A percentile compares a stretch with the other conserved stretches of the same genome.
Conservation (phyloP, 92 coral and sea anemone genomes). For the Meandrina meandrites region DNA sequence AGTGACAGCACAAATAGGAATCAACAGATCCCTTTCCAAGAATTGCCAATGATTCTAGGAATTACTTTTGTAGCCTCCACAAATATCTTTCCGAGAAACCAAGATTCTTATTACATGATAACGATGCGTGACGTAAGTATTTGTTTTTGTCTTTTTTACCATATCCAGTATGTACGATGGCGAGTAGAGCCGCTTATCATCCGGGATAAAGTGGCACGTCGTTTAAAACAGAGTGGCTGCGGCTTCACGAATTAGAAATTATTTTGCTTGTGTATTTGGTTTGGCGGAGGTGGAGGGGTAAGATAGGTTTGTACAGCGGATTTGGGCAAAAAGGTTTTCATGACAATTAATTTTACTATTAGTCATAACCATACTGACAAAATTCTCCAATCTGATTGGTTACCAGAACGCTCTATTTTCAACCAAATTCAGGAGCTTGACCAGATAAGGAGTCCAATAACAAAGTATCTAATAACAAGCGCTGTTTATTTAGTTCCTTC, state of each 20-base stretch:
- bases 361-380: not conserved
- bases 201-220: no score
- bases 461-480: no score
- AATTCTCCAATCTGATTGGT: not conserved
- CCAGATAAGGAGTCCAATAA: no score
- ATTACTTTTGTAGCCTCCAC: not conserved
- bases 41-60: not conserved
- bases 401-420: no score
- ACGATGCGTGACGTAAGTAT: not conserved
- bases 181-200: no score
- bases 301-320: not conserved
- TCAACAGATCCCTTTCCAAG: not conserved
- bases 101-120: not conserved
- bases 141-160: no score
- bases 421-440: no score
- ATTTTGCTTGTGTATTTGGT: not conserved
- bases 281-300: not conserved
- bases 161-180: no score
- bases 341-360: not conserved
- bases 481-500: no score
- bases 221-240: no score
- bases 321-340: no score
- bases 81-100: not conserved
- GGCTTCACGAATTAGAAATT: not conserved
- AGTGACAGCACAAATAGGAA: not conserved